Percentiles rank a stretch among this genome's conserved stretches.
phyloP scores from a whole-genome alignment of 2,888 invertebrate genomes.

The Nephrotoma appendiculata region DNA sequence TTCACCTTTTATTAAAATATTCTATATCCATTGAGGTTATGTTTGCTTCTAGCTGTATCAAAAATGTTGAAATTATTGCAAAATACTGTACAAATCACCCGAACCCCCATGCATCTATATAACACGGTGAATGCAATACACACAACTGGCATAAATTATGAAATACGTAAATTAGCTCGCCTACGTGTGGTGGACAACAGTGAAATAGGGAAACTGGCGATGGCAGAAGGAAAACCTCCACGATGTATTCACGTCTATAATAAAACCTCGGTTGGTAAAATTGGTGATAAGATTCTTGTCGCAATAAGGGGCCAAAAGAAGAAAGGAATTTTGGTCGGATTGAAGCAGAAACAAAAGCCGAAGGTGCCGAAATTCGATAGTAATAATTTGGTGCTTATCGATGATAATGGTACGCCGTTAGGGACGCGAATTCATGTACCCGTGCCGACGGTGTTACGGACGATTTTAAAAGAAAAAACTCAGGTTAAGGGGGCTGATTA shows the following conservation, averaged over 20 bases:
- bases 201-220: slow-evolving; percentile 84
- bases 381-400: slow-evolving; percentile 91
- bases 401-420: slow-evolving; percentile 85
- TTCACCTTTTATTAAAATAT: no score
- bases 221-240: slow-evolving; percentile 88
- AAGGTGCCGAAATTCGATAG: slow-evolving; percentile 85
- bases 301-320: slow-evolving; percentile 94
- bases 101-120: neutral
- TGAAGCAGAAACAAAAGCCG: slow-evolving; percentile 65
- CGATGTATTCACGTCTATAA: slow-evolving; percentile 90
- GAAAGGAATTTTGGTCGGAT: slow-evolving; percentile 78
- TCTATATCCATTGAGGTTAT: neutral
- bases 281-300: slow-evolving; percentile 78
- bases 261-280: slow-evolving; percentile 44
- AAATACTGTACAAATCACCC: neutral
- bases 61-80: neutral
- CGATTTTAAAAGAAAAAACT: slow-evolving; percentile 67
- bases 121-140: slow-evolving; percentile 31
- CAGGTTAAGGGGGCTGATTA: slow-evolving; percentile 75
- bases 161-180: slow-evolving; percentile 60
- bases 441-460: slow-evolving; percentile 77
- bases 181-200: slow-evolving; percentile 95
- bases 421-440: slow-evolving; percentile 94
- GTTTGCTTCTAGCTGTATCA: neutral
- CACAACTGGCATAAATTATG: slow-evolving; percentile 41